Conservation (phyloP, 1,140 invertebrate species). For the Triops longicaudatus region DNA sequence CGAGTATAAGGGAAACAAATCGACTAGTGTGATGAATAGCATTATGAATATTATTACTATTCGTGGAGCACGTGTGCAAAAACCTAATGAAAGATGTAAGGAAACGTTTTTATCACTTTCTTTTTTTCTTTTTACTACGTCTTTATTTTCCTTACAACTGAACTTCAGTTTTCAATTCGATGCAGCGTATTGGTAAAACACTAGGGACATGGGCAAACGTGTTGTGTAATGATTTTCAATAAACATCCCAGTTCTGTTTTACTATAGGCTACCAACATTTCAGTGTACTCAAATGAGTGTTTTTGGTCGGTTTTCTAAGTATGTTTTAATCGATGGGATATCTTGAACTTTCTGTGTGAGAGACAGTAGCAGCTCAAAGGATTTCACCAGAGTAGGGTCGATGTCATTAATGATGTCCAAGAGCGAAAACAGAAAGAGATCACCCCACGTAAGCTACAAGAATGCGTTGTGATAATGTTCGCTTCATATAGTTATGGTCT, state of each 20-base stretch:
- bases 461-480: neutral
- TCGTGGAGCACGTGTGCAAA: neutral
- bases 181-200: neutral
- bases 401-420: neutral
- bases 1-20: neutral
- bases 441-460: conserved; percentile 28
- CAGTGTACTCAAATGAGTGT: conserved; percentile 39
- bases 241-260: conserved; percentile 12
- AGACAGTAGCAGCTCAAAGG: conserved; percentile 36
- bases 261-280: neutral
- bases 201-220: neutral
- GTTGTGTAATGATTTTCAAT: conserved; percentile 13
- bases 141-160: neutral
- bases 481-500: neutral
- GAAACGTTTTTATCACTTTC: neutral
- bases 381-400: neutral
- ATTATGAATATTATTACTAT: neutral
- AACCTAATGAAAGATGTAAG: neutral
- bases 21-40: neutral
- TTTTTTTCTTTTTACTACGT: neutral
- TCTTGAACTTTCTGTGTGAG: conserved; percentile 42
- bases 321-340: conserved; percentile 42
- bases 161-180: neutral
- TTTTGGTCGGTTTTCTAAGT: conserved; percentile 43
- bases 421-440: conserved; percentile 11